Evolutionary conservation across 2,888 invertebrate genomes (phyloP).

Genomic region (Ectropis crepuscularia): DNA sequence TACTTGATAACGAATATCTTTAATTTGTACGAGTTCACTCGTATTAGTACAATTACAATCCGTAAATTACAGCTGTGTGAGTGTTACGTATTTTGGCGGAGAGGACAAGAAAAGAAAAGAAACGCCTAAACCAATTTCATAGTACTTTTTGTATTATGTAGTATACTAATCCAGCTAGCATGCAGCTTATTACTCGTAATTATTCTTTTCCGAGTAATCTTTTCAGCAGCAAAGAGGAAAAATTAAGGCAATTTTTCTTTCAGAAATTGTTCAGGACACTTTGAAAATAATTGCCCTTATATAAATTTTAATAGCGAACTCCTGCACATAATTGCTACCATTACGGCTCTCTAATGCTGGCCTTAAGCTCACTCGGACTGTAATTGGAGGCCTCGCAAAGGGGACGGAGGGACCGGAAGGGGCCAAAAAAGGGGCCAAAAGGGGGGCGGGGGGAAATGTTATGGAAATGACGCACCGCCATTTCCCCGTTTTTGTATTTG

Average conservation of each 20-base stretch:
- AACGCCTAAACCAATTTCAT: too few relatives aligned
- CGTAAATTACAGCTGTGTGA: too few relatives aligned
- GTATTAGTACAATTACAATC: too few relatives aligned
- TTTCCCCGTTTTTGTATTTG: constrained; percentile 85
- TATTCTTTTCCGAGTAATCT: not conserved
- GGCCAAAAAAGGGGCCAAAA: constrained; percentile 53
- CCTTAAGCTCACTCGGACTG: constrained; percentile 79
- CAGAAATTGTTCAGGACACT: constrained; percentile 43
- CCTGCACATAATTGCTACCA: constrained; percentile 60
- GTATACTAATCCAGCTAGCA: too few relatives aligned
- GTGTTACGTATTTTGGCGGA: too few relatives aligned
- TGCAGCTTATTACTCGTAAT: not conserved
- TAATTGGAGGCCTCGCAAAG: constrained; percentile 82
- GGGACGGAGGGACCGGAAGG: constrained; percentile 77
- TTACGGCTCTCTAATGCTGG: constrained; percentile 69
- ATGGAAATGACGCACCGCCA: constrained; percentile 84
- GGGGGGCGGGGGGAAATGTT: constrained; percentile 68
- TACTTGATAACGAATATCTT: too few relatives aligned
- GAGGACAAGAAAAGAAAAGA: too few relatives aligned
- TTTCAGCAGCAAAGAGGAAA: not conserved
- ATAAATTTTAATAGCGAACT: constrained; percentile 51
- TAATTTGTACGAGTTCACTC: too few relatives aligned
- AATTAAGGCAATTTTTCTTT: constrained; percentile 26
- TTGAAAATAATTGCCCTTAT: constrained; percentile 51
- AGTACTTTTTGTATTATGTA: too few relatives aligned